These are phyloP conservation scores for Acipenser transmontanus DNA, from an alignment of 2,797 vertebrate species.

Conservation along the genomic window DNA sequence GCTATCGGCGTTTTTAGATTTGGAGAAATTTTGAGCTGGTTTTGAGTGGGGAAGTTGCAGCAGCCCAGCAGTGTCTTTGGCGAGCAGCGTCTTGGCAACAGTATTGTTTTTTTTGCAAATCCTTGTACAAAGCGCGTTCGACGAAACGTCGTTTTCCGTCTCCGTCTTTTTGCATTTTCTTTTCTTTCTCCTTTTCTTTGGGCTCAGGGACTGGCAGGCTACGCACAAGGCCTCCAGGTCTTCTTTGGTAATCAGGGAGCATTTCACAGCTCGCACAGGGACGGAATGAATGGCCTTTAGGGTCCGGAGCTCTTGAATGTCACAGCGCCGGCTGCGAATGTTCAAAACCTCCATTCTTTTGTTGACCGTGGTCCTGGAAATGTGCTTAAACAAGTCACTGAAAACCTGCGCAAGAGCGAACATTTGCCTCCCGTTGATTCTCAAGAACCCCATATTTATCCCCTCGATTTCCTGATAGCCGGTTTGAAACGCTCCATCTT, in stretches of 20 bases:
- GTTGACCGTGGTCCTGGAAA: constrained; percentile 49
- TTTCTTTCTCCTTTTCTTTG: constrained; percentile 29
- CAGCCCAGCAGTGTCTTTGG: constrained; percentile 18
- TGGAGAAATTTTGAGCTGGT: not conserved
- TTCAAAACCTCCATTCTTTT: constrained; percentile 47
- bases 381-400: constrained; percentile 43
- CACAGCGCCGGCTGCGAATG: constrained; percentile 52
- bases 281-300: constrained; percentile 51
- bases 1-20: no score
- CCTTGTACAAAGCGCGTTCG: not conserved
- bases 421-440: constrained; percentile 46
- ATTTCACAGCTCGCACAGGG: constrained; percentile 46
- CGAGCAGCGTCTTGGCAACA: no score
- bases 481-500: constrained; percentile 33
- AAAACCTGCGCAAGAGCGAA: constrained; percentile 53
- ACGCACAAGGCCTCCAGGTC: constrained; percentile 48
- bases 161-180: constrained; percentile 10
- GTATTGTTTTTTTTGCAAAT: not conserved
- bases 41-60: constrained; percentile 1
- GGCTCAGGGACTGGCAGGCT: constrained; percentile 39
- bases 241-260: constrained; percentile 51
- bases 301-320: constrained; percentile 43
- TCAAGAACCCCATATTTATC: constrained; percentile 50
- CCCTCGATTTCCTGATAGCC: constrained; percentile 49
- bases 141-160: no score